Evolutionary conservation across 92 coral and sea anemone genomes (phyloP), one percentile per base, ranked within the genome.

Genomic region (Epizoanthus scotinus): DNA sequence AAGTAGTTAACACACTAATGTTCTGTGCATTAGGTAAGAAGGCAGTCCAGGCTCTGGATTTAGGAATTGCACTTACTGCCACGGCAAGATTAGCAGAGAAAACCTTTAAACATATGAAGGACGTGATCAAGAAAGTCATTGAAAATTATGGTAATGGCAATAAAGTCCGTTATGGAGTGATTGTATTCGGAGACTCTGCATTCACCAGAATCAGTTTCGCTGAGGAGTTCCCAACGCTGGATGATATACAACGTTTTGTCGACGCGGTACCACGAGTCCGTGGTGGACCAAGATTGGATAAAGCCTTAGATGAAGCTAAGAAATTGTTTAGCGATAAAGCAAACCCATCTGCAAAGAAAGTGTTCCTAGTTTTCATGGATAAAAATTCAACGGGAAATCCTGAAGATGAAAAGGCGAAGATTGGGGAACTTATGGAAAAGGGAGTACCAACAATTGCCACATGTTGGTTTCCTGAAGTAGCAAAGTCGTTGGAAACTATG

Each of bases 81-180:
- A 73, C 78, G 31, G 78, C 25, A 55, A 3, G 22, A 26, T 28
- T 34, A 54, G 42, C 94, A 31, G 94, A 92, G 52, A 25, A 73
- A 59, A 92, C 90, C 66, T 90, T 84, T 66, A 26, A 79, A 47
- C 94, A 88, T 77, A 90, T 92, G 78, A 92, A 92, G 64, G 84
- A 89, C 22, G 91, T 90, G 15, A 47, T 92, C 14, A 75, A 79
- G 28, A 68, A 83, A 61, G 78, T 92, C 50, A 82, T 90, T 78
- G 85, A 84, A 18, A 82, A 82, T 18, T 92, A 92, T 88, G 90
- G 87, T n/a, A 74, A 84, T 62, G 54, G 84, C 64, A 68, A 86
- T 3, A 89, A 91, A 66, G 68, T 93, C 50, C 86, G 89, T 10
- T 92, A 84, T 85, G 95, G 94, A 4, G 79, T 95, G 18, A 82